These are phyloP conservation scores for Ornithoptera priamus DNA, from an alignment of 2,888 invertebrate genomes.

Conservation along the genomic window DNA sequence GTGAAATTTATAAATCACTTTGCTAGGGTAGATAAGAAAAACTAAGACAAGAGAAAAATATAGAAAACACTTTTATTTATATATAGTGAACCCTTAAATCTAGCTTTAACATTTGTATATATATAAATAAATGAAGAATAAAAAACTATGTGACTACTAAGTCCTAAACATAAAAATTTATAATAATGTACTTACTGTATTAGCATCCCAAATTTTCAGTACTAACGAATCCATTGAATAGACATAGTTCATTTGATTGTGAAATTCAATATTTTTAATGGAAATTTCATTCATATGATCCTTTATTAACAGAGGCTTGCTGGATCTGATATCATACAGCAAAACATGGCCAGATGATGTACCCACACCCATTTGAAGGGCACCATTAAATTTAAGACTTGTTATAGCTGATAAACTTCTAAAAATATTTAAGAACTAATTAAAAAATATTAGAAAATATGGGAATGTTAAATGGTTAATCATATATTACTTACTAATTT, in stretches of 20 bases:
- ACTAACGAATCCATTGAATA: conserved; percentile 94
- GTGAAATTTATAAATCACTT: too few species aligned
- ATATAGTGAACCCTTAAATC: too few species aligned
- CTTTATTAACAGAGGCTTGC: conserved; percentile 92
- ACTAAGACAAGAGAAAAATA: too few species aligned
- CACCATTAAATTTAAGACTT: conserved; percentile 88
- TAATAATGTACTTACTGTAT: conserved; percentile 80
- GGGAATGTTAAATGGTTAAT: background rate
- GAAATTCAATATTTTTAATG: conserved; percentile 93
- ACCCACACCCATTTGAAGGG: conserved; percentile 91
- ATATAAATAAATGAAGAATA: background rate
- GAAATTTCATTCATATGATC: conserved; percentile 97
- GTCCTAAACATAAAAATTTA: background rate
- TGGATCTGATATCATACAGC: conserved; percentile 95
- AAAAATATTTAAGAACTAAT: background rate
- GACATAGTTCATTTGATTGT: conserved; percentile 87
- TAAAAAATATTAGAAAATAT: background rate
- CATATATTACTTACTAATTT: too few species aligned
- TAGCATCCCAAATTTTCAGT: conserved; percentile 94
- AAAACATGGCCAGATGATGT: conserved; percentile 96
- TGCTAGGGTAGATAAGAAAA: too few species aligned
- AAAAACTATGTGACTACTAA: background rate
- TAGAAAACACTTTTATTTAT: too few species aligned
- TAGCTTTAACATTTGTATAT: background rate
- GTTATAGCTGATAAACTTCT: conserved; percentile 85